Evolutionary conservation across 2,113 vertebrate species (phyloP).

Genomic region (Athene noctua): DNA sequence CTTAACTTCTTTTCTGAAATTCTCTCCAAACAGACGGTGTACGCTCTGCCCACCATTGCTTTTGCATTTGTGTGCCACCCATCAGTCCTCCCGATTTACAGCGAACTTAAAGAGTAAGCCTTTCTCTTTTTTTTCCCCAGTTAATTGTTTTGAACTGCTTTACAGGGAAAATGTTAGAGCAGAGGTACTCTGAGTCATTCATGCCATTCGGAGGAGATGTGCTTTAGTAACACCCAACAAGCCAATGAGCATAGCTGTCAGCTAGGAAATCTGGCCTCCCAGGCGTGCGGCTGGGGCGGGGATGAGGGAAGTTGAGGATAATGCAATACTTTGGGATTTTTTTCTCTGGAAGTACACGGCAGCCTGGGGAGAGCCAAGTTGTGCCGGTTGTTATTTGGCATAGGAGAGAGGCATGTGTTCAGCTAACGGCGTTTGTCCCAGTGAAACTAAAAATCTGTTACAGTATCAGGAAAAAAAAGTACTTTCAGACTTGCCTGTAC

Average conservation of each 20-base stretch:
- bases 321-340: neutral
- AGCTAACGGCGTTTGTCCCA: neutral
- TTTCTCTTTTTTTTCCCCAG: neutral
- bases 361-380: neutral
- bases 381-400: neutral
- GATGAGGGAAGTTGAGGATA: neutral
- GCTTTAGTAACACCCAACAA: conserved; percentile 8
- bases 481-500: neutral
- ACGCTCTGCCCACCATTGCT: conserved; percentile 80
- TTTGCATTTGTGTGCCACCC: conserved; percentile 84
- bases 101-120: conserved; percentile 83
- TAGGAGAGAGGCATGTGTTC: neutral
- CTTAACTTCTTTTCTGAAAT: conserved; percentile 42
- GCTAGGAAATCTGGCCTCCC: neutral
- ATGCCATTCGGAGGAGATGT: neutral
- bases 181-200: neutral
- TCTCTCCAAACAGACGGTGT: conserved; percentile 75
- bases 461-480: neutral
- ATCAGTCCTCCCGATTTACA: conserved; percentile 81
- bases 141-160: neutral
- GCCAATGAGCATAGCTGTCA: neutral
- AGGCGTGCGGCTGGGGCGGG: neutral
- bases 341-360: neutral
- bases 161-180: neutral
- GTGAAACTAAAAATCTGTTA: neutral